Evolutionary conservation across 2,113 vertebrate species (phyloP).

Genomic region (Bombycilla garrulus): DNA sequence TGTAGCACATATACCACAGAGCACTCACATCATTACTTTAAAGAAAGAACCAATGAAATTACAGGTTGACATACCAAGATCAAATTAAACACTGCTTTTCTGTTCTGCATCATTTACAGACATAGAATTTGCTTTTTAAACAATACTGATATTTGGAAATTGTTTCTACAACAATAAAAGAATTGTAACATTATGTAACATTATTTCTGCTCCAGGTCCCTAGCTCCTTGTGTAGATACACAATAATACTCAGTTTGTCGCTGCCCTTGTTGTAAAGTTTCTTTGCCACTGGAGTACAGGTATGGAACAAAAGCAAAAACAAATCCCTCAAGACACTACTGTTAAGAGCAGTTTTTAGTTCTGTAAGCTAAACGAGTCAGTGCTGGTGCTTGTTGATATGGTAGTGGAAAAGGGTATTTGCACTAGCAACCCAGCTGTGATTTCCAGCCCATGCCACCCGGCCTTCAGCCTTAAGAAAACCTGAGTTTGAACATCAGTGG

Average conservation of each 20-base stretch:
- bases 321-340: not conserved
- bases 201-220: not conserved
- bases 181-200: not conserved
- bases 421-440: not conserved
- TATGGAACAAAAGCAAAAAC: not conserved
- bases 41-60: not conserved
- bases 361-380: not conserved
- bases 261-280: not conserved
- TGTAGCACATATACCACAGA: not conserved
- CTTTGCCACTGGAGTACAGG: not conserved
- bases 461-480: not conserved
- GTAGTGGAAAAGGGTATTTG: not conserved
- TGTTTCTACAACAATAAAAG: not conserved
- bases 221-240: not conserved
- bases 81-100: not conserved
- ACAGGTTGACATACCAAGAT: not conserved
- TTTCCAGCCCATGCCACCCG: not conserved
- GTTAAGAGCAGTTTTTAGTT: not conserved
- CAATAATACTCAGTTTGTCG: accelerated
- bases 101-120: not conserved
- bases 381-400: not conserved
- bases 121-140: not conserved
- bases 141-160: not conserved
- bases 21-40: not conserved
- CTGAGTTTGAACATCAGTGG: not conserved